Base-by-base conservation (phyloP, 2,888 invertebrate species). In the Salticus scenicus region DNA sequence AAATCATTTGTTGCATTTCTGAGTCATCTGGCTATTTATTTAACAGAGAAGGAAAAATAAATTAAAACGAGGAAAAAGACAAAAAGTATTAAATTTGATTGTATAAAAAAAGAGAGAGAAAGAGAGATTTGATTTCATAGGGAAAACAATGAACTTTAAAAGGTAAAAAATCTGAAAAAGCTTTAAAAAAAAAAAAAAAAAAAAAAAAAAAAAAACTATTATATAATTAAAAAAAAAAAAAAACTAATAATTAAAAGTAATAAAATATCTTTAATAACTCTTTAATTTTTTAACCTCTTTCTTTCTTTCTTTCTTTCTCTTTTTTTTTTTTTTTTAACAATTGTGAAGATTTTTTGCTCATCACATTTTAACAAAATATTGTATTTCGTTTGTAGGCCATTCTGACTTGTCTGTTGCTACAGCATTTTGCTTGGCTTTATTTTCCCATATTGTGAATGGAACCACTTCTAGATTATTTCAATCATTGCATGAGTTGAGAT, bases 371-470 rank as follows among this genome's bases (percentile, higher is more conserved):
- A 8, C 20, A n/a, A n/a, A 17, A n/a, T n/a, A n/a, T n/a, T n/a
- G n/a, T n/a, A n/a, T n/a, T n/a, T n/a, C 20, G 30, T 5, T 28
- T 72, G 17, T 47, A 87, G 87, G 83, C 30, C 73, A 74, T 31
- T 24, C 76, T n/a, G 71, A 77, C 73, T 71, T 74, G 47, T 96
- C 96, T 89, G 95, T 96, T 30, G 94, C 95, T 76, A 94, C 96
- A 90, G 97, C 97, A 33, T 96, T 97, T 90, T 94, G 95, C 73
- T 93, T 97, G 71, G 96, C 96, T 30, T 93, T 97, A 88, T 94
- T 96, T 88, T 95, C 95, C 20, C 95, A 95, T 90, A 91, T 95
- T 57, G 76, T 84, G 30, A 71, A 75, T 51, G 33, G 41, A 37
- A 37, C 64, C 8, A 66, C 51, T n/a, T 70, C 67, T 37, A 42